Conservation (phyloP, 2,888 invertebrate species). For the Rapana venosa region DNA sequence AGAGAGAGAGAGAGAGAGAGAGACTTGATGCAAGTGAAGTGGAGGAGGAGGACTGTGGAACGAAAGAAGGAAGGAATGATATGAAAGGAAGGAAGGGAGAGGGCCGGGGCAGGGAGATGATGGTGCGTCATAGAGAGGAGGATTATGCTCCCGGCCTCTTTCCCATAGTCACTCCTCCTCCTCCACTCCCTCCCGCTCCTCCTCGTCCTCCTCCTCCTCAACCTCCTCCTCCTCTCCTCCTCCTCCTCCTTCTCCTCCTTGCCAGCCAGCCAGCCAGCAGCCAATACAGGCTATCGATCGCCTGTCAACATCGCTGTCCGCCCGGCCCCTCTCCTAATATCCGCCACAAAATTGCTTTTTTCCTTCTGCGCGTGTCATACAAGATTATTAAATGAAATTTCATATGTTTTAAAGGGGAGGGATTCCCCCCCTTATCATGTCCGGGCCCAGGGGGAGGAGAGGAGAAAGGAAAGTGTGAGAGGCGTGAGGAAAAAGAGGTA, state of each 20-base stretch:
- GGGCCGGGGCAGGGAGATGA: not conserved
- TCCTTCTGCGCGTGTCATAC: constrained; percentile 53
- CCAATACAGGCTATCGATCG: constrained; percentile 39
- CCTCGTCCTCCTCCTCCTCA: not conserved
- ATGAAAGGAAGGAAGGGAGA: not conserved
- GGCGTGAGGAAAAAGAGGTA: constrained; percentile 44
- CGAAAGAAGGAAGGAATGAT: not conserved
- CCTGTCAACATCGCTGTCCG: constrained; percentile 31
- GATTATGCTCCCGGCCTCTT: no score
- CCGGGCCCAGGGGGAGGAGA: no score
- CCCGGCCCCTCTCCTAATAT: constrained; percentile 47
- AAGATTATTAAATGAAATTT: constrained; percentile 61
- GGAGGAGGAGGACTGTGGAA: not conserved
- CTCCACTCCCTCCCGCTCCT: no score
- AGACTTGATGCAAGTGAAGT: not conserved
- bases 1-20: not conserved
- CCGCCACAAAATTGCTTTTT: constrained; percentile 55
- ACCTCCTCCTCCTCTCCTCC: no score
- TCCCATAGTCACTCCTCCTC: no score
- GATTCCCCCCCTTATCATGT: constrained; percentile 42
- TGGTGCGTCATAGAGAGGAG: no score
- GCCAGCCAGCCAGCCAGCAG: not conserved
- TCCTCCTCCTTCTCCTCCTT: not conserved
- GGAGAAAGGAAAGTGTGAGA: no score
- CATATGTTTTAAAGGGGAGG: constrained; percentile 54